Conservation (phyloP, 2,797 vertebrate species). For the Acanthurus lineatus region DNA sequence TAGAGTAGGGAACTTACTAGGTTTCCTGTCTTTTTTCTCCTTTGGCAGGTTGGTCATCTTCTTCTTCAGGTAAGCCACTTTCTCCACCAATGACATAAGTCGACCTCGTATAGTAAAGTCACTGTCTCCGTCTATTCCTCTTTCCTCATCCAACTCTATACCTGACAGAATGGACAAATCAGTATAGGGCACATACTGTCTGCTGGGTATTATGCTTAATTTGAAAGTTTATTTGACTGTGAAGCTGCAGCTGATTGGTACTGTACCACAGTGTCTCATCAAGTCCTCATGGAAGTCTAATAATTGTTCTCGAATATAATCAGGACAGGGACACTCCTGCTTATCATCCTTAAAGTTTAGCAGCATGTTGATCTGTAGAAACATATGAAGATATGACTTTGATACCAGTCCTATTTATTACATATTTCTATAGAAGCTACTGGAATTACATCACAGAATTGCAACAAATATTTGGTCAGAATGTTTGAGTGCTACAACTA, state of each 20-base stretch:
- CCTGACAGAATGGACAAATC: conserved; percentile 72
- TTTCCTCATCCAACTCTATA: conserved; percentile 93
- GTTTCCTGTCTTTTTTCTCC: conserved; percentile 88
- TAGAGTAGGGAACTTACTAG: conserved; percentile 84
- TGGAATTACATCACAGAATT: background rate
- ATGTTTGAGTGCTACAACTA: background rate
- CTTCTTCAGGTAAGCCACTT: conserved; percentile 92
- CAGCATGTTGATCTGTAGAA: conserved; percentile 94
- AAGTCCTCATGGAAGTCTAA: conserved; percentile 96
- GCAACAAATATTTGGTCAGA: background rate
- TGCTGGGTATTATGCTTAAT: background rate
- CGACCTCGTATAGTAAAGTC: conserved; percentile 94
- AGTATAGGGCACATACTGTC: background rate
- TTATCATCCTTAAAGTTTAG: conserved; percentile 96
- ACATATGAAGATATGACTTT: background rate
- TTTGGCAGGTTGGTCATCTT: conserved; percentile 88
- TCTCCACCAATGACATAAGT: conserved; percentile 93
- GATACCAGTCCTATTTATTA: background rate
- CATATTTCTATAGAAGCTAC: background rate
- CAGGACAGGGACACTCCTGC: conserved; percentile 94
- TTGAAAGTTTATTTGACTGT: background rate
- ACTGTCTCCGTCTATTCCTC: conserved; percentile 85
- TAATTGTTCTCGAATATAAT: conserved; percentile 92
- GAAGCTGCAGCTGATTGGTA: conserved; percentile 7
- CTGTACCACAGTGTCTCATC: conserved; percentile 95